Evolutionary conservation across 2,113 vertebrate species (phyloP).

Genomic region (Sphyrna mokarran): DNA sequence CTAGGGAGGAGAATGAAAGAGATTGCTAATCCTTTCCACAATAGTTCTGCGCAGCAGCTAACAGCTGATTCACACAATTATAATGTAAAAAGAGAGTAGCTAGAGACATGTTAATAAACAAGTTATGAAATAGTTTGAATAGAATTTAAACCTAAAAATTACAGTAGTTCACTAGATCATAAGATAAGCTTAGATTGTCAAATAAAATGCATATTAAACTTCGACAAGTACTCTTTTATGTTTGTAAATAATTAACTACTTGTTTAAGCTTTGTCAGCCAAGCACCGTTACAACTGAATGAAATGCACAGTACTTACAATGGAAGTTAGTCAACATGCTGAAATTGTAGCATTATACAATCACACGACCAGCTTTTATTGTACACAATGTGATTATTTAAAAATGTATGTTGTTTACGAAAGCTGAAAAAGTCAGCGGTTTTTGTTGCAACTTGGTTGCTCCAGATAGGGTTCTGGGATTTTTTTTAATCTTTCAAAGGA

Average conservation of each 20-base stretch:
- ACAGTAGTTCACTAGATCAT: not conserved
- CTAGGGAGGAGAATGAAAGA: not conserved
- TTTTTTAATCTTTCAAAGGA: no score
- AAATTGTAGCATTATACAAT: not conserved
- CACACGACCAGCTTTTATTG: not conserved
- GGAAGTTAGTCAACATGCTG: not conserved
- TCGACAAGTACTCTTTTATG: not conserved
- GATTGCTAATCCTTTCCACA: not conserved
- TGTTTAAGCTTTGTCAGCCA: not conserved
- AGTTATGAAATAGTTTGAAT: not conserved
- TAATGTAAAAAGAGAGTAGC: not conserved
- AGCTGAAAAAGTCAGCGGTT: not conserved
- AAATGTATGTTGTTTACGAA: not conserved
- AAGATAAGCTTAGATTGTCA: not conserved
- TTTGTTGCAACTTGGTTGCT: not conserved
- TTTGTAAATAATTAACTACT: not conserved
- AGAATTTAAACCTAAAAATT: not conserved
- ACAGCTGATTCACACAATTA: not conserved
- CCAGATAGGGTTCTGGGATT: not conserved
- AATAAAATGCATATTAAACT: not conserved
- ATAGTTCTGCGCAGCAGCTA: not conserved
- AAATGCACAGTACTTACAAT: not conserved
- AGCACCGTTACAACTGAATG: not conserved
- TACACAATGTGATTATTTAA: not conserved
- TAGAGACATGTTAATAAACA: not conserved